These are phyloP conservation scores for Pterois miles DNA, from an alignment of 2,797 vertebrate species.

Conservation along the genomic window DNA sequence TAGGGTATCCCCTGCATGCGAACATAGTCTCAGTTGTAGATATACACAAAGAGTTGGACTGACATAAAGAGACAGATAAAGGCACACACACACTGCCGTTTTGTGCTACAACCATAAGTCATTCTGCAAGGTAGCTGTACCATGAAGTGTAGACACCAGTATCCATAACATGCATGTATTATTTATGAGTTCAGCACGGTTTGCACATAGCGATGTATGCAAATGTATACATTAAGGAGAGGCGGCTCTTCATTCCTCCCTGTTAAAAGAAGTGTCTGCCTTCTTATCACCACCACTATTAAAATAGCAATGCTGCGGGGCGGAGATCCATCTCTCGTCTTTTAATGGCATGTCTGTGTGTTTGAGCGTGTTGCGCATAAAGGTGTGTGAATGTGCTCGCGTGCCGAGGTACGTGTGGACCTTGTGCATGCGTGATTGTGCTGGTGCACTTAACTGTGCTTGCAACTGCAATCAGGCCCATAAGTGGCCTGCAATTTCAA, in stretches of 20 bases:
- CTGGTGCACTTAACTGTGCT: conserved; percentile 51
- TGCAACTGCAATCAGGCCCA: conserved; percentile 56
- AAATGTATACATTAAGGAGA: conserved; percentile 66
- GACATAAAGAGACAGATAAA: conserved; percentile 1
- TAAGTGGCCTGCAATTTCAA: conserved; percentile 65
- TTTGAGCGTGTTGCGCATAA: neutral
- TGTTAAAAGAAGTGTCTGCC: conserved; percentile 51
- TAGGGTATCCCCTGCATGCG: conserved; percentile 12
- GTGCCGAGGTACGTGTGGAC: conserved; percentile 10
- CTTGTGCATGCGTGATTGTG: conserved; percentile 36
- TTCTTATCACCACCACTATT: conserved; percentile 56
- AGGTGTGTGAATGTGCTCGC: neutral
- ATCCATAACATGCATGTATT: conserved; percentile 66
- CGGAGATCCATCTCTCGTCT: conserved; percentile 62
- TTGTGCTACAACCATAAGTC: conserved; percentile 54
- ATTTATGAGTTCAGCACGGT: conserved; percentile 60
- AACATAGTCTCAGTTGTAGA: conserved; percentile 8
- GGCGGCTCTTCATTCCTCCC: conserved; percentile 57
- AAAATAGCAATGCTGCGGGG: conserved; percentile 60
- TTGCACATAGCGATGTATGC: conserved; percentile 46
- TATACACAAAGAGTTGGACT: conserved; percentile 16
- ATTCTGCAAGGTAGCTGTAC: conserved; percentile 47
- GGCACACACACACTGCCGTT: neutral
- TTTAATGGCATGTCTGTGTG: conserved; percentile 43
- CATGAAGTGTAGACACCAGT: conserved; percentile 48